Evolutionary conservation across 2,888 invertebrate species (phyloP), one percentile per base, ranked within the genome.

Genomic region (Oxycera nigricornis): DNA sequence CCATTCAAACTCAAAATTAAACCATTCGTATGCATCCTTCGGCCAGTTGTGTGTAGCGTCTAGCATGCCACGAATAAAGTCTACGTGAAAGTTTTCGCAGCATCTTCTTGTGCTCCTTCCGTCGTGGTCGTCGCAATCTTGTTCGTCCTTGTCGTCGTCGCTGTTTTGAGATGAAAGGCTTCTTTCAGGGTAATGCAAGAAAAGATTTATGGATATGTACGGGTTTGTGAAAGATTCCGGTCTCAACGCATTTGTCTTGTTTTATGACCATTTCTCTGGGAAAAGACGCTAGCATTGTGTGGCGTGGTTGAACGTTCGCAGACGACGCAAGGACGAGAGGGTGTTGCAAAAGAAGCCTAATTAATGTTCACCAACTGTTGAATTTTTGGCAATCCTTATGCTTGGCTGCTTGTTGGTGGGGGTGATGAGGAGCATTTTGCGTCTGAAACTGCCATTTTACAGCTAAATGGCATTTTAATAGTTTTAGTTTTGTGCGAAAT

Each of bases 301-400:
- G n/a, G n/a, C n/a, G n/a, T n/a, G n/a, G n/a, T n/a, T n/a, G 7
- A 26, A 22, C 31, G n/a, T n/a, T 30, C n/a, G 2, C 17, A 30
- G 26, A 30, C n/a, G 2, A 24, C 3, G 59, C 30, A 24, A 59
- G 59, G 31, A 59, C 2, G 30, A 55, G 52, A 4, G 52, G 24
- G 24, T 55, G 52, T 55, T 11, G 52, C 28, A 11, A 22, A 20
- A n/a, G 30, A 59, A 30, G 73, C 67, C 73, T 72, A 75, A 75
- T 75, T 75, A 75, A 75, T 75, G 75, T 73, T 75, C 75, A 59
- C 75, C 75, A 75, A 75, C 75, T 75, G 75, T 75, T 75, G 75
- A 75, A 75, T 75, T 75, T 75, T 75, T 75, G 75, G 75, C 75
- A 75, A 73, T 59, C 73, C 65, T 73, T 73, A 73, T 67, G n/a